These are phyloP conservation scores for Laticauda laticaudata DNA, from an alignment of 2,113 vertebrate genomes.

Conservation along the genomic window DNA sequence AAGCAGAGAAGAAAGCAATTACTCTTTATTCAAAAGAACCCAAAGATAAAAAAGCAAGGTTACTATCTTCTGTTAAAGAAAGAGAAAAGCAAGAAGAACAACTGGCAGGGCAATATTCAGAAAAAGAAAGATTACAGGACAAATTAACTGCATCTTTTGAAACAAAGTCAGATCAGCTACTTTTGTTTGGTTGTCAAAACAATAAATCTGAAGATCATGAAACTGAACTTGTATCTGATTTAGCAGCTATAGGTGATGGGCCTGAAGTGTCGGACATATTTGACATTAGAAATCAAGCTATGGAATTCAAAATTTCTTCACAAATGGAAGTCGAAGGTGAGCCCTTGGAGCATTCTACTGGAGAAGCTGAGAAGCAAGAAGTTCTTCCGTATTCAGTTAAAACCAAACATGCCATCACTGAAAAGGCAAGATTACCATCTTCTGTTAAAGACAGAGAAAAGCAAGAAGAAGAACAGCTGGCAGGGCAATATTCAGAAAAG, in stretches of 20 bases:
- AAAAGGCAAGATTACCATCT: not conserved
- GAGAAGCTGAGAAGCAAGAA: not conserved
- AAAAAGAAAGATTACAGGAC: not conserved
- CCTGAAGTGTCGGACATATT: not conserved
- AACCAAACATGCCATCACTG: not conserved
- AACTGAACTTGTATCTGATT: not conserved
- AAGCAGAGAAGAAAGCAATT: not conserved
- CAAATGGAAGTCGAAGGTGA: not conserved
- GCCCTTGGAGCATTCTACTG: not conserved
- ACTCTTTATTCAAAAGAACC: not conserved
- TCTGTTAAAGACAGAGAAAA: constrained; percentile 12
- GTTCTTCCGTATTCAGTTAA: not conserved
- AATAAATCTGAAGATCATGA: not conserved
- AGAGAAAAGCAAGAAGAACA: not conserved
- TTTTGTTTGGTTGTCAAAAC: not conserved
- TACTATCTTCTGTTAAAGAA: not conserved
- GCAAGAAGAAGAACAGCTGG: not conserved
- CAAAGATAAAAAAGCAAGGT: not conserved
- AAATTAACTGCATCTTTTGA: not conserved
- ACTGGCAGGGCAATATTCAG: not conserved
- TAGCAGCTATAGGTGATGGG: not conserved
- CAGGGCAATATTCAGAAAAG: not conserved
- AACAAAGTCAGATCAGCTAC: not conserved
- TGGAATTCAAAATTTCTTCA: constrained; percentile 3
- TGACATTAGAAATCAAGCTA: constrained; percentile 12